Evolutionary conservation across 2,797 vertebrate species (phyloP).

Genomic region (Xiphophorus birchmanni): DNA sequence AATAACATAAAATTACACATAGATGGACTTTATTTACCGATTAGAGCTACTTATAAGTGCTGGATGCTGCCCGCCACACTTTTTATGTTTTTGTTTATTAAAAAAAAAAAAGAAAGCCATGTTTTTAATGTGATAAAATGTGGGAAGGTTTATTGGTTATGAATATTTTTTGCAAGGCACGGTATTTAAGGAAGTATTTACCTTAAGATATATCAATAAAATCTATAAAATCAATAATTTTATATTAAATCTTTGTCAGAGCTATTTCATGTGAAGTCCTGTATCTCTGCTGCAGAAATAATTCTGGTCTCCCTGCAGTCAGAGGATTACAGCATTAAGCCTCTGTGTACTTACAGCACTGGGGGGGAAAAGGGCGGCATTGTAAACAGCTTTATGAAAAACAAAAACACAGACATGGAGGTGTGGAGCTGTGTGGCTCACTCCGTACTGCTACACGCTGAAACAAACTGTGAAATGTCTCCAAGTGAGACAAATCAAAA

Average conservation of each 20-base stretch:
- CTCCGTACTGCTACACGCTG: constrained; percentile 1
- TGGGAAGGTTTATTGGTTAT: background rate
- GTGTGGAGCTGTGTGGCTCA: constrained; percentile 16
- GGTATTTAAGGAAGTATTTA: background rate
- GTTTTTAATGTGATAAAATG: background rate
- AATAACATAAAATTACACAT: background rate
- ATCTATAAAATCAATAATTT: background rate
- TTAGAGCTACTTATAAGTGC: background rate
- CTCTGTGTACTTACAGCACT: constrained; percentile 53
- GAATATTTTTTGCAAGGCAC: no score
- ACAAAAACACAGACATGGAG: constrained; percentile 18
- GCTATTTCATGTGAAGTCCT: background rate
- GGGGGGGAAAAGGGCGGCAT: constrained; percentile 69
- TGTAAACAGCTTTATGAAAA: constrained; percentile 69
- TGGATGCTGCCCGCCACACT: background rate
- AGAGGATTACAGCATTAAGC: constrained; percentile 80
- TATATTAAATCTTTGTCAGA: background rate
- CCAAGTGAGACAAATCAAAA: background rate
- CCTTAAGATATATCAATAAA: no score
- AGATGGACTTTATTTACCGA: background rate
- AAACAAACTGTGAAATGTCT: background rate
- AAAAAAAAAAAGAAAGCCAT: background rate
- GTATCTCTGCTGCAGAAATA: constrained; percentile 34
- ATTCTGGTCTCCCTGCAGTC: constrained; percentile 55
- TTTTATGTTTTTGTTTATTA: background rate